A percentile compares a stretch with the other conserved stretches of the same genome.
phyloP scores from a whole-genome alignment of 1,140 invertebrate species.

The Lethocerus indicus region DNA sequence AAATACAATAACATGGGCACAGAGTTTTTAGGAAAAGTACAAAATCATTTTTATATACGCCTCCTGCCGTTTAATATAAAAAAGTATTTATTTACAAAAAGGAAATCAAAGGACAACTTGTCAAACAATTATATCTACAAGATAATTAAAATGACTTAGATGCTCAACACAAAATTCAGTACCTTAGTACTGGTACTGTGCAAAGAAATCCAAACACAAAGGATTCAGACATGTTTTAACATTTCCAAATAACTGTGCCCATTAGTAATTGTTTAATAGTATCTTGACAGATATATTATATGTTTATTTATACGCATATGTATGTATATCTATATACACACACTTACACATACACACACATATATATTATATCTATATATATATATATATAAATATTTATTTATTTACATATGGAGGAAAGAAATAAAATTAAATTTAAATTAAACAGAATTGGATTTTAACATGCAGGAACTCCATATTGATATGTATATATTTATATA shows the following conservation, averaged over 20 bases:
- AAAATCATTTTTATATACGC: background rate
- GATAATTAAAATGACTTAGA: too few species aligned
- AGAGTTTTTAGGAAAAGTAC: background rate
- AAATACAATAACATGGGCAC: conserved; percentile 1
- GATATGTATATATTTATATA: conserved; percentile 1
- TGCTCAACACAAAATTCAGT: too few species aligned
- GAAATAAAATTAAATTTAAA: background rate
- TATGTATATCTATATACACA: background rate
- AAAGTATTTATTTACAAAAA: background rate
- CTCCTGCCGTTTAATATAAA: background rate
- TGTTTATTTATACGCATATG: background rate
- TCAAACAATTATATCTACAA: too few species aligned
- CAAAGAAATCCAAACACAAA: too few species aligned
- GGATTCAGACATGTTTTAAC: too few species aligned
- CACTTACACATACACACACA: background rate
- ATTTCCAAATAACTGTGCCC: too few species aligned
- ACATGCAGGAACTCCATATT: background rate
- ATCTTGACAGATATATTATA: too few species aligned
- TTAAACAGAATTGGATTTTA: background rate
- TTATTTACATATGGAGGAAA: background rate
- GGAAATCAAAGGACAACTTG: too few species aligned
- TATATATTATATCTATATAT: background rate
- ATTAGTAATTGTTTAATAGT: too few species aligned
- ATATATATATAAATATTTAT: background rate
- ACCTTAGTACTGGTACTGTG: too few species aligned